phyloP scores from a whole-genome alignment of 2,113 vertebrate species.

The Campylorhamphus procurvoides region DNA sequence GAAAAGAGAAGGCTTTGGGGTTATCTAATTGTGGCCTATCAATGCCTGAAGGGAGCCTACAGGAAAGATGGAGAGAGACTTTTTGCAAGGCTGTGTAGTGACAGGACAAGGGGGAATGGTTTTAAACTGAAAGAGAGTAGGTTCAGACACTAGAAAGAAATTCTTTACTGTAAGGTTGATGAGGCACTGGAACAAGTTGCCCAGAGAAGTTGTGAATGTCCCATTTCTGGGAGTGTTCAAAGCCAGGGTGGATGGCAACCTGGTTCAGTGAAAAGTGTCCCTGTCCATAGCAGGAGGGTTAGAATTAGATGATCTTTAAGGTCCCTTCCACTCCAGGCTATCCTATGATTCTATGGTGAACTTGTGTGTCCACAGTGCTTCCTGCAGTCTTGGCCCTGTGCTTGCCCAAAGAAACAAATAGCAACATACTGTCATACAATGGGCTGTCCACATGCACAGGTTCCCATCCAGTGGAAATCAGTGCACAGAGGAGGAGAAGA shows the following conservation, averaged over 20 bases:
- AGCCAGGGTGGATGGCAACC: not conserved
- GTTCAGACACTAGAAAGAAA: not conserved
- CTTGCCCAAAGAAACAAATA: not conserved
- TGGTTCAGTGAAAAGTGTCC: not conserved
- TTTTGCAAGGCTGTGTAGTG: not conserved
- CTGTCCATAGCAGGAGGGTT: not conserved
- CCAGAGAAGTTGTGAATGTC: not conserved
- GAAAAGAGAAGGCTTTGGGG: not conserved
- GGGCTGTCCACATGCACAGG: not conserved
- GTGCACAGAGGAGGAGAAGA: not conserved
- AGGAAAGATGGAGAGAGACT: not conserved
- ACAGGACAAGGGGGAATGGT: not conserved
- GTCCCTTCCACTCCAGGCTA: not conserved
- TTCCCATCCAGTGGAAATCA: not conserved
- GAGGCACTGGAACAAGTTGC: not conserved
- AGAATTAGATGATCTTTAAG: not conserved
- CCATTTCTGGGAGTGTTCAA: not conserved
- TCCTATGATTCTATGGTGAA: not conserved
- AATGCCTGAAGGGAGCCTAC: not conserved
- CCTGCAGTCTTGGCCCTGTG: not conserved
- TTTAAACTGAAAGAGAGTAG: not conserved
- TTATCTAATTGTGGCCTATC: not conserved
- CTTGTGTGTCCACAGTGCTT: not conserved
- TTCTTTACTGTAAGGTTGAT: accelerated
- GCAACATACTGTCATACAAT: not conserved